Base-by-base conservation (phyloP, 2,113 vertebrate genomes). In the Perca fluviatilis region DNA sequence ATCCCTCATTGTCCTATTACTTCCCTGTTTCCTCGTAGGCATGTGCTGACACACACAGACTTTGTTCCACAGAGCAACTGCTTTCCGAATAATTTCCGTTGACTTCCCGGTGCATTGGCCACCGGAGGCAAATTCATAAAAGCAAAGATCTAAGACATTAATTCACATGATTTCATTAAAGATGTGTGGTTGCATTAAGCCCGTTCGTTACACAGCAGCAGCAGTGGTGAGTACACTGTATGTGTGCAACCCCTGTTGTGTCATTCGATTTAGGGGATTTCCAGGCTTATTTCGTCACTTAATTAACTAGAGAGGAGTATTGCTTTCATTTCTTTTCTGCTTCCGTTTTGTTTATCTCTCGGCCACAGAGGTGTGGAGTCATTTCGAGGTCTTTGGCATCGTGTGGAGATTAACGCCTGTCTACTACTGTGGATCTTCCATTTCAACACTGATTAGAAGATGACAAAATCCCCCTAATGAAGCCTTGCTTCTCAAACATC, bases 141-240 rank as follows among this genome's bases (percentile, higher is more conserved):
- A 93, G 85, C 90, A 91, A 90, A 92, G 91, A 94, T 94, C 91
- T 91, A 78, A 92, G 84, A 86, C 93, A 93, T 92, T 91, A 93
- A 93, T 94, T 94, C 86, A 91, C 78, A 83, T 92, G 90, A 93
- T 94, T 94, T 91, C 90, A 92, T 92, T 93, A 91, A 91, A 93
- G 80, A 92, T 87, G 86, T 83, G 91, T 85, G 91, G 91, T 91
- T 91, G 87, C 88, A 87, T 93, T 94, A 91, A 87, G 84, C 84
- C 65, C 74, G 77, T 88, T 91, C 64, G 66, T 85, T 87, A 79
- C 84, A 86, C 66, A 21, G 74, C 66, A 33, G 71, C 61, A 5
- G n/a, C 30, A 5, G n/a, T 36, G 19, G 82, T 88, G 88, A 79
- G 82, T 57, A 27, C 68, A 47, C 57, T 77, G 77, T 60, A 64